These are phyloP conservation scores for Candidula unifasciata DNA, from an alignment of 2,888 invertebrate genomes.

Conservation along the genomic window DNA sequence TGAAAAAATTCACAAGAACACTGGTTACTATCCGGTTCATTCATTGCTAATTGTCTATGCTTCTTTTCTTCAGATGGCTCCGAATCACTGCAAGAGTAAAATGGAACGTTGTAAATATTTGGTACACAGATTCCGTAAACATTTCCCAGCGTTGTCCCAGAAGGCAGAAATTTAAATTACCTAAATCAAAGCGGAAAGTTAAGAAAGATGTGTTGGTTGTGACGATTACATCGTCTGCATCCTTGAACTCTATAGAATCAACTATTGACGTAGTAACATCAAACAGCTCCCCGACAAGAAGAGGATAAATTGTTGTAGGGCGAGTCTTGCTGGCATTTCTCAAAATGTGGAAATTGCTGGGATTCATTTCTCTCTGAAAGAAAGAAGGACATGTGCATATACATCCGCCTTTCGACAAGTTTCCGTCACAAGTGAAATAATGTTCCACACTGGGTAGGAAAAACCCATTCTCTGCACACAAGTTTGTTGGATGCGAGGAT, in stretches of 20 bases:
- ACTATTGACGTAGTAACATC: constrained; percentile 35
- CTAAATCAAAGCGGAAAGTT: constrained; percentile 53
- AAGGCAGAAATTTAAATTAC: constrained; percentile 58
- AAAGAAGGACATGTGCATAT: constrained; percentile 51
- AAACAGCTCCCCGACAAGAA: constrained; percentile 46
- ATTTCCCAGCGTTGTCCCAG: constrained; percentile 59
- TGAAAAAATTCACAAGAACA: constrained; percentile 43
- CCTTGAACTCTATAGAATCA: constrained; percentile 27
- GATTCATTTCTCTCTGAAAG: constrained; percentile 43
- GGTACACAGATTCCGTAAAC: constrained; percentile 59
- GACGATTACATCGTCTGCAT: constrained; percentile 48
- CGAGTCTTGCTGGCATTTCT: constrained; percentile 13
- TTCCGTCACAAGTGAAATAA: constrained; percentile 54
- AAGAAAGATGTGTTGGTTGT: constrained; percentile 54
- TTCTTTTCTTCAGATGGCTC: not conserved
- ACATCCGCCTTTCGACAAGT: constrained; percentile 41
- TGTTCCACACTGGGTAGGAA: constrained; percentile 58
- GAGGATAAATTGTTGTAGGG: constrained; percentile 32
- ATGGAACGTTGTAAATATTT: not conserved
- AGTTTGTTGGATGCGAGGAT: not conserved
- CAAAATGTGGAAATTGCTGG: constrained; percentile 23
- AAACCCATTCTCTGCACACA: constrained; percentile 53
- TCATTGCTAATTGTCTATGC: not conserved
- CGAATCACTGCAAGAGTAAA: not conserved
- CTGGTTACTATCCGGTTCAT: not conserved